These are phyloP conservation scores for Stenurella melanura DNA, from an alignment of 2,888 invertebrate genomes.

Conservation along the genomic window DNA sequence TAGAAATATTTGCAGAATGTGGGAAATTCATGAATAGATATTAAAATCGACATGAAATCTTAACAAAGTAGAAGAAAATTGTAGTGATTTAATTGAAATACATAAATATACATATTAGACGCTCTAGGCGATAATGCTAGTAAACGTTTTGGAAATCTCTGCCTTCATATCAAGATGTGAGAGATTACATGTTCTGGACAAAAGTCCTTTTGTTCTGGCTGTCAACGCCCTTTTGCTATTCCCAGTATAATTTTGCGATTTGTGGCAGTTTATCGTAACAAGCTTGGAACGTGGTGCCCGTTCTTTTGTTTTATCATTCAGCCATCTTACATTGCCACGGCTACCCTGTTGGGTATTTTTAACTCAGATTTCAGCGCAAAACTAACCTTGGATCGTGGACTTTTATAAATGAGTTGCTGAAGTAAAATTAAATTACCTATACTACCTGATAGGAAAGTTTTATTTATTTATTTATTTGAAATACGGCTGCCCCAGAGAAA, in stretches of 20 bases:
- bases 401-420: not conserved
- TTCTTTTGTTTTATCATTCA: constrained; percentile 56
- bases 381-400: constrained; percentile 3
- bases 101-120: constrained; percentile 4
- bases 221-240: constrained; percentile 62
- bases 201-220: constrained; percentile 55
- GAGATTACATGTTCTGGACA: constrained; percentile 58
- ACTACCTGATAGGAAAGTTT: too few relatives aligned
- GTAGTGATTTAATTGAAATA: constrained; percentile 6
- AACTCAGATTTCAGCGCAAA: constrained; percentile 20
- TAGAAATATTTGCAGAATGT: too few relatives aligned
- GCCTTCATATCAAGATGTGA: constrained; percentile 56
- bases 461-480: too few relatives aligned
- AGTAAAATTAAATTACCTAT: not conserved
- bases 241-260: constrained; percentile 64
- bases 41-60: not conserved
- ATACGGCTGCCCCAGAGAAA: too few relatives aligned
- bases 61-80: not conserved
- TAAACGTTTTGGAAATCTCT: constrained; percentile 59
- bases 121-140: constrained; percentile 51
- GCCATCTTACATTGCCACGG: constrained; percentile 44
- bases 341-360: constrained; percentile 39
- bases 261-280: constrained; percentile 61
- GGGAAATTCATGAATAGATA: too few relatives aligned
- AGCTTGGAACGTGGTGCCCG: constrained; percentile 50